Evolutionary conservation across 2,888 invertebrate genomes (phyloP), one percentile per base, ranked within the genome.

Genomic region (Carabus problematicus): DNA sequence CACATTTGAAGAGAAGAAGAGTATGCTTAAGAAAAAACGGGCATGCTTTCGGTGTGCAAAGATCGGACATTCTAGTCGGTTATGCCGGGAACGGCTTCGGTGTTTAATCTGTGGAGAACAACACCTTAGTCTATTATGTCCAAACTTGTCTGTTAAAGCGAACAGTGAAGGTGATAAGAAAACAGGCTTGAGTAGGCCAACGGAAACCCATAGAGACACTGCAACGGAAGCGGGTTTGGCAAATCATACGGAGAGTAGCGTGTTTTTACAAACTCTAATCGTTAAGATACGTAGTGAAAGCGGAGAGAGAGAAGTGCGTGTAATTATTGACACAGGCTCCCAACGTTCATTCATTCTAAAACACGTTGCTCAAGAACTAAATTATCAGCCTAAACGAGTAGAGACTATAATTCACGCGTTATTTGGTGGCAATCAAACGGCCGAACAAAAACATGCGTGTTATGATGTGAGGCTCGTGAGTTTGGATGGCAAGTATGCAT

Each of bases 341-440:
- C 58, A 58, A 19, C 19, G 40, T 8, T 29, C 58, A 8, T 58
- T 16, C 16, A 12, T 58, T 11, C 18, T 58, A 12, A 58, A 19
- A 58, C 11, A 8, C 8, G 16, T 16, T 18, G 58, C 58, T 7
- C n/a, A 8, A 19, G 29, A 29, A n/a, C 12, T 58, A 19, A 8
- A 11, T 12, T 58, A 39, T 58, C n/a, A 9, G 12, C 7, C 29
- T 11, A 58, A 58, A 58, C 8, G 58, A 12, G 7, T 7, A 7
- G 58, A 29, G 40, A 58, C 9, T 8, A 19, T 29, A 58, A 8
- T 58, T 9, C 58, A 58, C 18, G 8, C 19, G 8, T 39, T 58
- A n/a, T 58, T 58, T 19, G 58, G 58, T 12, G 58, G 58, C 72
- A 18, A 66, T 71, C 58, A 74, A 72, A 1, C 16, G 72, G 6